These are phyloP conservation scores for Phasia obesa DNA, from an alignment of 2,888 invertebrate species.

Conservation along the genomic window DNA sequence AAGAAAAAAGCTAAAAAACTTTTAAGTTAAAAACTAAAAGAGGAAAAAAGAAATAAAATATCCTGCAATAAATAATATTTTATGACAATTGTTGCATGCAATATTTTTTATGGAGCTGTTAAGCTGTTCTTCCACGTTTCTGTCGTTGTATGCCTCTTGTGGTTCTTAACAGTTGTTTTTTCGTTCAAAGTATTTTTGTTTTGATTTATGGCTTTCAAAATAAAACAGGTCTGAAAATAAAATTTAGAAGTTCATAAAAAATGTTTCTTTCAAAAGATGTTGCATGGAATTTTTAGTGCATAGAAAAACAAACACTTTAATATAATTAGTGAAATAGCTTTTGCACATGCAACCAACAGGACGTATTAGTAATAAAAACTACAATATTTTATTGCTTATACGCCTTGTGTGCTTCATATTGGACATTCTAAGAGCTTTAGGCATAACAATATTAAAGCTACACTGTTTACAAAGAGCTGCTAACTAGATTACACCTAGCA, in stretches of 20 bases:
- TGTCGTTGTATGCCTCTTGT: not conserved
- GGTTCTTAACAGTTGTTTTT: not conserved
- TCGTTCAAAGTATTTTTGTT: not conserved
- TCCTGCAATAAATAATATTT: constrained; percentile 39
- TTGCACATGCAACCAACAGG: constrained; percentile 1
- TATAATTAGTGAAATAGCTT: not conserved
- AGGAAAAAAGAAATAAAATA: not conserved
- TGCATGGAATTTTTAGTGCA: not conserved
- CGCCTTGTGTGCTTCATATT: too few relatives aligned
- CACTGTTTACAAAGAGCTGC: too few relatives aligned
- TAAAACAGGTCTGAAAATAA: not conserved
- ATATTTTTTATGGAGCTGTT: constrained; percentile 31
- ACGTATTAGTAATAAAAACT: too few relatives aligned
- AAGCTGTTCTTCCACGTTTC: constrained; percentile 5
- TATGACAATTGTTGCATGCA: constrained; percentile 53
- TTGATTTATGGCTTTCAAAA: constrained; percentile 9
- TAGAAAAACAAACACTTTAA: not conserved
- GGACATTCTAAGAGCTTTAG: too few relatives aligned
- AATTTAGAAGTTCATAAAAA: constrained; percentile 1
- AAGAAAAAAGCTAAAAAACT: not conserved
- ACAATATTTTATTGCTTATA: too few relatives aligned
- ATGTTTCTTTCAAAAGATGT: not conserved
- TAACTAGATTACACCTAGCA: too few relatives aligned
- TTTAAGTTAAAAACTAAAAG: not conserved
- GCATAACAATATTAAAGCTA: too few relatives aligned